Percentiles rank a stretch among this genome's conserved stretches.
Evolutionary conservation across 1,140 invertebrate genomes (phyloP).

Genomic region (Ostrea edulis): DNA sequence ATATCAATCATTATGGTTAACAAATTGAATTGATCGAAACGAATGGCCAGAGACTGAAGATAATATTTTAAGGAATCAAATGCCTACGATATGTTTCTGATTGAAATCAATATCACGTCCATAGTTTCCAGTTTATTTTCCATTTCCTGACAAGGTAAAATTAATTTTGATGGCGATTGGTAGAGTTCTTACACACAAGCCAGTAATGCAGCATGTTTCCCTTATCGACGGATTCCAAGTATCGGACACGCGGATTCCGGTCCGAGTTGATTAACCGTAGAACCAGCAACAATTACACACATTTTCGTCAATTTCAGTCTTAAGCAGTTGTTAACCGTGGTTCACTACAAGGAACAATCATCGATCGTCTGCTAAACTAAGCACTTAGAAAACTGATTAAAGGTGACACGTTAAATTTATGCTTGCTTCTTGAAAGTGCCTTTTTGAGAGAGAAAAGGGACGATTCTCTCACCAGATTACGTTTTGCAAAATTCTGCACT

Average conservation of each 20-base stretch:
- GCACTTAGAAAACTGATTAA: background rate
- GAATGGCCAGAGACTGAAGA: too few relatives aligned
- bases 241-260: conserved; percentile 12
- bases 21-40: too few relatives aligned
- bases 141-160: conserved; percentile 22
- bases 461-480: too few relatives aligned
- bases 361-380: background rate
- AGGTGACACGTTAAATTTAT: background rate
- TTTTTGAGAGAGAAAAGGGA: background rate
- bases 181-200: background rate
- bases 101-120: background rate
- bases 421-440: background rate
- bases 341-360: background rate
- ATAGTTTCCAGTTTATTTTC: conserved; percentile 6
- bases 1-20: too few relatives aligned
- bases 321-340: background rate
- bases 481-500: too few relatives aligned
- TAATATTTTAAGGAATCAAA: too few relatives aligned
- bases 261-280: conserved; percentile 33
- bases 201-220: background rate
- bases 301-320: background rate
- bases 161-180: conserved; percentile 5
- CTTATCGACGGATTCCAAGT: background rate
- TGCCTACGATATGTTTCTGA: background rate
- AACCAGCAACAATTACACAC: background rate